These are phyloP conservation scores for Tethya wilhelma DNA, from an alignment of 37 sponge, comb jelly and placozoan genomes.

Conservation along the genomic window DNA sequence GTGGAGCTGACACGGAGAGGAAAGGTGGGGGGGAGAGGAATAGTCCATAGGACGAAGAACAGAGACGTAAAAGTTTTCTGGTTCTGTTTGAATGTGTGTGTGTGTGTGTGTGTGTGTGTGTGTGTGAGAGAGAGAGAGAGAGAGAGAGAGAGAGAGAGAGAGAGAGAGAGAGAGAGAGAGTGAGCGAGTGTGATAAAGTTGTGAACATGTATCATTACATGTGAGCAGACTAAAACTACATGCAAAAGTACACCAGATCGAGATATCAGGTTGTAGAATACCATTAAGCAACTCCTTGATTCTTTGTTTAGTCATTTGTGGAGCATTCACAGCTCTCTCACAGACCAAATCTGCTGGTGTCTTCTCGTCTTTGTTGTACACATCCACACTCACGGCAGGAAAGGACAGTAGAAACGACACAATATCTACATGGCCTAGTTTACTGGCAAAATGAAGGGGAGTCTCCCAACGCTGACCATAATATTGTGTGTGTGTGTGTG, in stretches of 20 bases:
- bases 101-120: neutral
- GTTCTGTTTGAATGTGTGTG: conserved; percentile 24
- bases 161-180: neutral
- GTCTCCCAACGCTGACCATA: conserved; percentile 82
- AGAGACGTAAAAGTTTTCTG: conserved; percentile 83
- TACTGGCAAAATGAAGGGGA: conserved; percentile 96
- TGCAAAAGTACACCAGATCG: neutral
- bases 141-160: neutral
- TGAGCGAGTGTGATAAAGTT: neutral
- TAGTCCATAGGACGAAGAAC: conserved; percentile 91
- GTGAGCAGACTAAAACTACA: neutral
- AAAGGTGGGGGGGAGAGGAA: conserved; percentile 83
- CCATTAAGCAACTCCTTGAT: conserved; percentile 46
- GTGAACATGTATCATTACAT: neutral
- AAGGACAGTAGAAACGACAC: conserved; percentile 74
- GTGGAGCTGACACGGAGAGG: conserved; percentile 42
- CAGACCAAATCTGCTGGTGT: conserved; percentile 51
- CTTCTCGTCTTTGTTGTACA: conserved; percentile 27
- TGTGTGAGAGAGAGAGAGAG: neutral
- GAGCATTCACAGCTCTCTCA: neutral
- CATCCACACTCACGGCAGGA: neutral
- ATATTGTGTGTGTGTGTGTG: too few species aligned
- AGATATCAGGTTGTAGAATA: neutral
- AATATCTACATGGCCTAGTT: conserved; percentile 78
- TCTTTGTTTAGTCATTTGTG: neutral